Evolutionary conservation across 2,113 vertebrate genomes (phyloP).

Genomic region (Butorides virescens): DNA sequence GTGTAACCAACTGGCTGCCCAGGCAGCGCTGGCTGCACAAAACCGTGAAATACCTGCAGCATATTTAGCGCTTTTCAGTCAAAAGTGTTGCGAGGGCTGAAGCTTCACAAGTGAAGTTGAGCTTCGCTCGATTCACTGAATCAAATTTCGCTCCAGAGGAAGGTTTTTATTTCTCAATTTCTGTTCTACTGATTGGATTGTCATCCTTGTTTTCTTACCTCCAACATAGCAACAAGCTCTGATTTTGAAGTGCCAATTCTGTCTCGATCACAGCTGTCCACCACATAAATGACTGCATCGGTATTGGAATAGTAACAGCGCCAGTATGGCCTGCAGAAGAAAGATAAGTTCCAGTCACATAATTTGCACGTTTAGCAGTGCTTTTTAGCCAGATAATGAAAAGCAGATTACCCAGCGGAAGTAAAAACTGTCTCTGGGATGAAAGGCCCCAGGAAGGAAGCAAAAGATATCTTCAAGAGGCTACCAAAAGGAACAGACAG

Average conservation of each 20-base stretch:
- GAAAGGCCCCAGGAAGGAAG: not conserved
- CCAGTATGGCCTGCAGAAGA: conserved; percentile 90
- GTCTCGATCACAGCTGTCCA: conserved; percentile 97
- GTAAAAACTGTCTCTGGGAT: not conserved
- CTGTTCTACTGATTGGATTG: fast-evolving
- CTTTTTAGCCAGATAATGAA: not conserved
- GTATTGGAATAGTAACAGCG: conserved; percentile 98
- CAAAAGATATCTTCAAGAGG: not conserved
- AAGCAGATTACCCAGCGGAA: not conserved
- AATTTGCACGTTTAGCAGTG: not conserved
- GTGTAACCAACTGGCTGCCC: not conserved
- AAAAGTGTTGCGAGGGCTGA: not conserved
- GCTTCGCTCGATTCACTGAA: not conserved
- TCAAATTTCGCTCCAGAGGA: not conserved
- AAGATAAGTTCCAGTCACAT: not conserved
- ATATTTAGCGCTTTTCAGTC: not conserved
- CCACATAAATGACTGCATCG: conserved; percentile 96
- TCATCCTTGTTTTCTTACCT: conserved; percentile 77
- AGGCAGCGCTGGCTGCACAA: not conserved
- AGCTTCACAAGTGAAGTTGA: not conserved
- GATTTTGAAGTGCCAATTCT: conserved; percentile 98
- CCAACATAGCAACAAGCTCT: conserved; percentile 96
- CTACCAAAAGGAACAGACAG: not conserved
- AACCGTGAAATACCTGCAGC: not conserved
- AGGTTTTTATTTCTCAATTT: not conserved